These are phyloP conservation scores for Cephus pulcher DNA, from an alignment of 2,888 invertebrate species.

Conservation along the genomic window DNA sequence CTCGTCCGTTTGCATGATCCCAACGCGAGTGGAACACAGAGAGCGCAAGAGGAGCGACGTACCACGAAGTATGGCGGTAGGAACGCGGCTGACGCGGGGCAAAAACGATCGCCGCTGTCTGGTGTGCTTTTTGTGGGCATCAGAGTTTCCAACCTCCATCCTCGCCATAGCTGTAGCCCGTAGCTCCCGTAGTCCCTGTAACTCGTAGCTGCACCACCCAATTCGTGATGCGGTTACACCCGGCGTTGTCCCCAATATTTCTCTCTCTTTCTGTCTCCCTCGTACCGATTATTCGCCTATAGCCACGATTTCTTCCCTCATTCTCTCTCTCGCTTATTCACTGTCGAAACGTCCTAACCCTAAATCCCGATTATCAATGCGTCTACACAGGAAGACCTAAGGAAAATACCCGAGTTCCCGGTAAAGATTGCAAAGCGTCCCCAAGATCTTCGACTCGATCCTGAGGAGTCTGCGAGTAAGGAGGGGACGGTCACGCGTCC, in stretches of 20 bases:
- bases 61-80: conserved; percentile 62
- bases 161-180: conserved; percentile 38
- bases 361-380: too few species aligned
- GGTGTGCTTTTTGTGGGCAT: conserved; percentile 65
- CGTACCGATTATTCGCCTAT: not conserved
- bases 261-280: not conserved
- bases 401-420: too few species aligned
- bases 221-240: conserved; percentile 50
- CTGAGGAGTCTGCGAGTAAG: not conserved
- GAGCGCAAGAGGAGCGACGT: conserved; percentile 54
- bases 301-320: not conserved
- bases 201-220: conserved; percentile 34
- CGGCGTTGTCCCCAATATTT: conserved; percentile 33
- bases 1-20: conserved; percentile 49
- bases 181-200: conserved; percentile 38
- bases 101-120: conserved; percentile 67
- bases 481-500: not conserved
- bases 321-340: not conserved
- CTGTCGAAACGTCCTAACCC: too few species aligned
- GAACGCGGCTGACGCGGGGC: conserved; percentile 62
- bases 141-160: conserved; percentile 63
- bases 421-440: too few species aligned
- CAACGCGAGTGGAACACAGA: conserved; percentile 45
- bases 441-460: too few species aligned
- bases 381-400: too few species aligned